Base-by-base conservation (phyloP, 2,888 invertebrate species). In the Temnothorax rugatulus region DNA sequence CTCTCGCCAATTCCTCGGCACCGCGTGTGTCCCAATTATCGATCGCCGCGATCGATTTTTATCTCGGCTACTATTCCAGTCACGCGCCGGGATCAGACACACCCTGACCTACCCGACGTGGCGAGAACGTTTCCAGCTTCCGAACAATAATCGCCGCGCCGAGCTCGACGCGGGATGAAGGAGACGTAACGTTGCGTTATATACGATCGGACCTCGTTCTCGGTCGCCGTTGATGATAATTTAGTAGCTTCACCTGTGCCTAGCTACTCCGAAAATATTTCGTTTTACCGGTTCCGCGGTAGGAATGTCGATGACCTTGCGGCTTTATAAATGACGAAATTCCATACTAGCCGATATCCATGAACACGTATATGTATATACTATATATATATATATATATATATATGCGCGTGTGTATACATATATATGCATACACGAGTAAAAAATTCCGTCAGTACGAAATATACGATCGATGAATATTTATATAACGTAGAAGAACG, bases 81-180 rank as follows among this genome's bases (percentile, higher is more conserved):
- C 79, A 79, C 79, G 79, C 73, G 59, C 25, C 50, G 47, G 25
- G 59, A 81, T 73, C 79, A 73, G 79, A 73, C 79, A 81, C 79
- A 81, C 79, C 79, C 79, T 73, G 79, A 81, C 79, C 79, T 81
- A 50, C 79, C 79, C 79, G 25, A 81, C 79, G 79, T 47, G 73
- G 73, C 34, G 44, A 50, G 73, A 59, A 59, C 47, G 79, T 59
- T 81, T 73, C 59, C 79, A 81, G 79, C 79, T 81, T 81, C 79
- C 73, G 59, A 61, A 73, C 59, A 73, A 73, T 73, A 81, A 81
- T 77, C 69, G 25, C 18, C 79, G 73, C 47, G 77, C 11, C 77
- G 4, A 18, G 13, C 29, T 25, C 38, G 57, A 21, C 75, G 44
- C 75, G 34, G 25, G 13, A 59, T 21, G 73, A 73, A 21, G 21